Conservation (phyloP, 2,797 vertebrate species). For the Ctenopoma kingsleyae region DNA sequence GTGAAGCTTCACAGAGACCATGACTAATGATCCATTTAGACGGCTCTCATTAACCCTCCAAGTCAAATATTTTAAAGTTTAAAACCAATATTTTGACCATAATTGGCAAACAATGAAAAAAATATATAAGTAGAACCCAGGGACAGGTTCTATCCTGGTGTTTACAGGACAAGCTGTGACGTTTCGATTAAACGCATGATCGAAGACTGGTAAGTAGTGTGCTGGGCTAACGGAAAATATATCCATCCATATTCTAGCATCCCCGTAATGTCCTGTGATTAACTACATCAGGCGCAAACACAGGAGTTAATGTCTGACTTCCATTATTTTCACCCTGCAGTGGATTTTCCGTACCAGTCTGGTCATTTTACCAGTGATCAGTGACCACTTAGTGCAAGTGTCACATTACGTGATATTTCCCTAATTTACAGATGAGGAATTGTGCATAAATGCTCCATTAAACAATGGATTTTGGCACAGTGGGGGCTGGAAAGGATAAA, state of each 20-base stretch:
- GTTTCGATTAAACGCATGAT: neutral
- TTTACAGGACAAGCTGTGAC: neutral
- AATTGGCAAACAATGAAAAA: neutral
- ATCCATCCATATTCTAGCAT: neutral
- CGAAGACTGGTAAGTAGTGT: neutral
- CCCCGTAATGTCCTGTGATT: neutral
- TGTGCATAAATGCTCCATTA: neutral
- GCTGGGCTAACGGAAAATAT: neutral
- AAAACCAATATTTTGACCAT: neutral
- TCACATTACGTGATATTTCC: neutral
- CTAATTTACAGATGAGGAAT: neutral
- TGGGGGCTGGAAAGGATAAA: neutral
- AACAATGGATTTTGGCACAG: neutral
- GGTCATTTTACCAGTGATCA: neutral
- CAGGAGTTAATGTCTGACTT: neutral
- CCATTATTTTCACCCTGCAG: neutral
- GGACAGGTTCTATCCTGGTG: neutral
- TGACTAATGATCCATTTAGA: neutral
- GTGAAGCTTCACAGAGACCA: neutral
- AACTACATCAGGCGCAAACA: constrained; percentile 1
- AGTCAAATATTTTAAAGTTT: neutral
- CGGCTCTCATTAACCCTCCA: no score
- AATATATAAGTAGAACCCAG: neutral
- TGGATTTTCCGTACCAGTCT: neutral
- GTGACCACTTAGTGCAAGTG: neutral